Percentiles rank a stretch among this genome's conserved stretches.
Conservation (phyloP, 2,797 vertebrate genomes). For the Falco berigora region DNA sequence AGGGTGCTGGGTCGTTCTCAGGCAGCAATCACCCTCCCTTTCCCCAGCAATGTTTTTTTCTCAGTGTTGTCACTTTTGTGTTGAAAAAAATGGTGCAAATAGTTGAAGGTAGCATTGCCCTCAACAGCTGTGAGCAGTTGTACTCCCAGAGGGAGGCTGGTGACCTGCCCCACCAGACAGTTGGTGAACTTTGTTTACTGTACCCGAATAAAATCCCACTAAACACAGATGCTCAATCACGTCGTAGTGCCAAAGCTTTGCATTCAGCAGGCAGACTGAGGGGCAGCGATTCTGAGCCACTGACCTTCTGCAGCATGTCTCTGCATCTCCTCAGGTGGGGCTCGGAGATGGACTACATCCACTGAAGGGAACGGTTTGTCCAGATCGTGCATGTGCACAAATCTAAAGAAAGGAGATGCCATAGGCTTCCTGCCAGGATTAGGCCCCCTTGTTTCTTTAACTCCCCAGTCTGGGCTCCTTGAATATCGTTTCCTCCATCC, state of each 20-base stretch:
- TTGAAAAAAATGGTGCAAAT: background rate
- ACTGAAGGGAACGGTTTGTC: background rate
- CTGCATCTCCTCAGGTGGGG: background rate
- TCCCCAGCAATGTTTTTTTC: background rate
- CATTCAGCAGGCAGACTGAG: fast-evolving
- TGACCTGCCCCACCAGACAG: background rate
- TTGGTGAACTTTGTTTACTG: background rate
- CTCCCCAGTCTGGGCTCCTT: background rate
- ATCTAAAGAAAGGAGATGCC: background rate
- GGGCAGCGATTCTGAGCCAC: background rate
- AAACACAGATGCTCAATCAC: fast-evolving
- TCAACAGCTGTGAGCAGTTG: background rate
- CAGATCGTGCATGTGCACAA: too few species aligned
- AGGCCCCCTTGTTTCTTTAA: fast-evolving
- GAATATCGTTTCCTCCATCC: background rate
- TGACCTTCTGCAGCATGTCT: background rate
- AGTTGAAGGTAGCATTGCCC: background rate
- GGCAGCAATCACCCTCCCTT: background rate
- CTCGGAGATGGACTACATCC: background rate
- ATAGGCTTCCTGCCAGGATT: background rate
- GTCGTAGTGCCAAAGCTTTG: background rate
- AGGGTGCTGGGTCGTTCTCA: background rate
- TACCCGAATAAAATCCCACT: background rate
- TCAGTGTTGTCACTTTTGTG: background rate
- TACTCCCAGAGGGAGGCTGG: background rate